Percentiles rank a stretch among this genome's conserved stretches.
Conservation (phyloP, 2,113 vertebrate genomes). For the cat (Felis catus) region F.catus_Fca126_mat1.0 CM031419.1:211532501-211533000, state of each 20-base stretch:
- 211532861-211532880: not conserved
- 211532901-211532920: not conserved
- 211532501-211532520: not conserved
- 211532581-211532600: not conserved
- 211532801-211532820: not conserved
- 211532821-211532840: not conserved
- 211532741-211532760: not conserved
- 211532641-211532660: not conserved
- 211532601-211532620: not conserved
- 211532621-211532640: not conserved
- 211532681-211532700: not conserved
- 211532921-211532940: not conserved
- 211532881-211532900: not conserved
- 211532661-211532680: not conserved
- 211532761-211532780: too few relatives aligned
- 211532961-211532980: not conserved
- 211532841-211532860: not conserved
- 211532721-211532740: too few relatives aligned
- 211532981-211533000: not conserved
- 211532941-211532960: not conserved
- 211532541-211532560: rapidly evolving
- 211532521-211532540: too few relatives aligned
- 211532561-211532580: too few relatives aligned
- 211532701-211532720: rapidly evolving
- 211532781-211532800: not conserved